Base-by-base conservation (phyloP, 2,888 invertebrate genomes). In the Onthophagus sagittarius region DNA sequence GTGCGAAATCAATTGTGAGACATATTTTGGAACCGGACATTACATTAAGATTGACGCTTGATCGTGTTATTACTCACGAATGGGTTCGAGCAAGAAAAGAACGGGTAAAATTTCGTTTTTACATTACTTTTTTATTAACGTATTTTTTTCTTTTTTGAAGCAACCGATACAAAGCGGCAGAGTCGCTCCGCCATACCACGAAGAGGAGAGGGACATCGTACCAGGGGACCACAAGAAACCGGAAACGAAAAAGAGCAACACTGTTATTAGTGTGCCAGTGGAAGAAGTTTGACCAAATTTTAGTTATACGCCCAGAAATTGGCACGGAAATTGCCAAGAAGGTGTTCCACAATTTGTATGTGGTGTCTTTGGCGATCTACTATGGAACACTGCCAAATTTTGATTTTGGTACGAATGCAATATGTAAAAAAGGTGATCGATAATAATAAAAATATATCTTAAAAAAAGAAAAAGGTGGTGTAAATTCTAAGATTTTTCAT, bases 21-120 rank as follows among this genome's bases (percentile, higher is more conserved):
- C 91, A 91, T 76, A 91, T 97, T 76, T 85, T 97, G 74, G 96
- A 97, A 83, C 96, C 96, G 0, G 94, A 96, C 80, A 90, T 95
- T 63, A 92, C 92, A 15, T 87, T 91, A 75, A 89, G 96, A 74
- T 86, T 93, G 79, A 93, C 93, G 15, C 85, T 95, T 77, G 93
- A 93, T 77, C 88, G 93, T 75, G 91, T 95, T 72, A 84, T 93
- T 72, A 89, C 90, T 71, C 93, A 94, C 82, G 92, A 92, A 77
- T 95, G 95, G 95, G 87, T 92, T 69, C 86, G 90, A 77, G 88
- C 87, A 63, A 88, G 89, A 63, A 91, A 90, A 81, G 90, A 91
- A 75, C 89, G 88, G 83, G 86, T 87, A 72, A 87, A 53, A 53
- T 53, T 53, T 11, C 6, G 2, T 2, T 11, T 53, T 53, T 53